Base-by-base conservation (phyloP, 2,797 vertebrate genomes). In the Pogoniulus pusillus region DNA sequence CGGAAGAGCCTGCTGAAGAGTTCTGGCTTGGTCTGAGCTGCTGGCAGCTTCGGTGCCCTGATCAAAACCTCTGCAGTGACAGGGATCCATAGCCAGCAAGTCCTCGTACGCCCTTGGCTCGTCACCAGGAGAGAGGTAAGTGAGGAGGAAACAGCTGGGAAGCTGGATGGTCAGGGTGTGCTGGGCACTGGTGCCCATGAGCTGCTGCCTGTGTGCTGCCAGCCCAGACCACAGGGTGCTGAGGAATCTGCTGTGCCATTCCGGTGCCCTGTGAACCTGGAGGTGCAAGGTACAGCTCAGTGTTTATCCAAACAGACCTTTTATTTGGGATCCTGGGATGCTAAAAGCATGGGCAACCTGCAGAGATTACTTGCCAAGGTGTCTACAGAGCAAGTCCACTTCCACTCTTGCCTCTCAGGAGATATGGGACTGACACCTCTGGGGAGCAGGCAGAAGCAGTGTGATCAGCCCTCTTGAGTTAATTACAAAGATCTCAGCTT, bases 81-180 rank as follows among this genome's bases (percentile, higher is more conserved):
- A 53, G 74, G 1, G 6, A 3, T 3, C 3, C 1, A n/a, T 6
- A 9, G 8, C 14, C 75, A 73, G 71, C 47, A 8, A 71, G 60
- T 15, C 26, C 0, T 13, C 5, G 1, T 3, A 22, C 27, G 16
- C 59, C 3, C 30, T 9, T 37, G 63, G 81, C 55, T 69, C 70
- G 16, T 51, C 82, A 37, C 47, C 79, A 45, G 66, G 69, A 58
- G 57, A 62, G 77, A 96, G 94, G 93, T 95, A 92, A 95, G 94
- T 3, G 10, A 27, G 47, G 29, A 1, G 9, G 78, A 63, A 85
- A 58, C 65, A 87, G 54, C 60, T 68, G 53, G 82, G 58, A 55
- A 55, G 29, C 6, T 1, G 29, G 43, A 7, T 12, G 35, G 43
- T 23, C 20, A 12, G 64, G 29, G 72, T 1, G 0, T 14, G 3